Evolutionary conservation across 2,113 vertebrate species (phyloP).

Genomic region (Siniperca chuatsi): DNA sequence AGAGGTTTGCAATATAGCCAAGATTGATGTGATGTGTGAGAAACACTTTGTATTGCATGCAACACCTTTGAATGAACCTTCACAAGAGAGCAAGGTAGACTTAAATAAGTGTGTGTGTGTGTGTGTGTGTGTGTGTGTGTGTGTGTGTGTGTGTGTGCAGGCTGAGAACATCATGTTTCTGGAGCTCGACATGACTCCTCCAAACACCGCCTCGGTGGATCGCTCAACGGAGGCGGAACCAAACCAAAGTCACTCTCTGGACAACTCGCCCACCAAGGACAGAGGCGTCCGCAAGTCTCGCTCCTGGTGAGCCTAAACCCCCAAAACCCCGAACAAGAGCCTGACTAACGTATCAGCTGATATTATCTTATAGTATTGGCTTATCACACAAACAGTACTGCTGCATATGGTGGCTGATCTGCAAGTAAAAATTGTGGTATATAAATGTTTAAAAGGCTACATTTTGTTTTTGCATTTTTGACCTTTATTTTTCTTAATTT

Average conservation of each 20-base stretch:
- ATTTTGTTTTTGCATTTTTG: too few relatives aligned
- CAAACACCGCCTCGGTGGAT: slow-evolving; percentile 89
- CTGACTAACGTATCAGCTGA: neutral
- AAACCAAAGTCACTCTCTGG: slow-evolving; percentile 86
- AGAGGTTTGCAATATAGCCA: neutral
- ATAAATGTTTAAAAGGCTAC: too few relatives aligned
- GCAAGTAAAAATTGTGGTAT: too few relatives aligned
- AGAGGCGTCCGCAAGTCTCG: slow-evolving; percentile 89
- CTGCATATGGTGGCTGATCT: neutral
- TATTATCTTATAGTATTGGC: neutral
- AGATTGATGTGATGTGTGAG: neutral
- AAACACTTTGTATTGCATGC: too few relatives aligned
- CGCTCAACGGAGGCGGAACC: slow-evolving; percentile 84
- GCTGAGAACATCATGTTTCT: slow-evolving; percentile 97
- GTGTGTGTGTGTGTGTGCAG: slow-evolving; percentile 78
- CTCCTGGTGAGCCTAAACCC: slow-evolving; percentile 88
- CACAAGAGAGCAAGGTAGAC: too few relatives aligned
- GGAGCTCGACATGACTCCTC: slow-evolving; percentile 94
- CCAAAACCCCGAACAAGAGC: neutral
- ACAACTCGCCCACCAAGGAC: slow-evolving; percentile 87
- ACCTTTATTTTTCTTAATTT: too few relatives aligned
- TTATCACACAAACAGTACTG: neutral
- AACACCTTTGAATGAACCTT: too few relatives aligned
- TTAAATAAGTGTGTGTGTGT: too few relatives aligned
- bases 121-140: neutral